These are phyloP conservation scores for Tiaroga cobitis DNA, from an alignment of 2,797 vertebrate species.

Conservation along the genomic window DNA sequence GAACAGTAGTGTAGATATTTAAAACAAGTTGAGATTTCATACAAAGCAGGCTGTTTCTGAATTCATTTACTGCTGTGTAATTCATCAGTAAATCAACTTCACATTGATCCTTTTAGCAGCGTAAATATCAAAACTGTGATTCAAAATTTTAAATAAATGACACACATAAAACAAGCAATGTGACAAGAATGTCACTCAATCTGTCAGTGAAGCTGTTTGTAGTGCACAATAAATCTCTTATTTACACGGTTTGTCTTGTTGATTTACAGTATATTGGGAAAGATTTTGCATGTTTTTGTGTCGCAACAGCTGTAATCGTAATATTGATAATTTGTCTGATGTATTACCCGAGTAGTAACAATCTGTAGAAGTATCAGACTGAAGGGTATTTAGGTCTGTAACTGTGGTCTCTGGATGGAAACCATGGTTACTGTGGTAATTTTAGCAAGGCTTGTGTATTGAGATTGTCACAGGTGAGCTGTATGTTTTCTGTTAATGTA, in stretches of 20 bases:
- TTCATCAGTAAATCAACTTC: not conserved
- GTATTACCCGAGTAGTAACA: not conserved
- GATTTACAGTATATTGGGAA: not conserved
- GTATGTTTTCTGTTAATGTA: slow-evolving; percentile 11
- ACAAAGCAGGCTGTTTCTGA: not conserved
- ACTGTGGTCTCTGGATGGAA: not conserved
- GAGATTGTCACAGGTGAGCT: slow-evolving; percentile 19
- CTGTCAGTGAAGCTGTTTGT: not conserved
- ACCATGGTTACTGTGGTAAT: not conserved
- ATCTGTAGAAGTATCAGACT: not conserved
- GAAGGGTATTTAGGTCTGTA: not conserved
- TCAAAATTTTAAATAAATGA: not conserved
- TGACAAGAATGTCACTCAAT: not conserved
- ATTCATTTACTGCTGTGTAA: not conserved
- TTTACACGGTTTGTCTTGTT: not conserved
- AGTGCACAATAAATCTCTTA: not conserved
- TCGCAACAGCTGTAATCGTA: not conserved
- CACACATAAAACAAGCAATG: not conserved
- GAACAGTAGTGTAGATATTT: not conserved
- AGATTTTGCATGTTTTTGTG: not conserved
- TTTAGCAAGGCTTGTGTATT: not conserved
- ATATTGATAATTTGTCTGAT: not conserved
- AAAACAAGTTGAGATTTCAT: not conserved
- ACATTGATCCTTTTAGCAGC: not conserved
- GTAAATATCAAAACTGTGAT: not conserved